phyloP scores from a whole-genome alignment of 1,140 invertebrate species.

The Procambarus virginalis region DNA sequence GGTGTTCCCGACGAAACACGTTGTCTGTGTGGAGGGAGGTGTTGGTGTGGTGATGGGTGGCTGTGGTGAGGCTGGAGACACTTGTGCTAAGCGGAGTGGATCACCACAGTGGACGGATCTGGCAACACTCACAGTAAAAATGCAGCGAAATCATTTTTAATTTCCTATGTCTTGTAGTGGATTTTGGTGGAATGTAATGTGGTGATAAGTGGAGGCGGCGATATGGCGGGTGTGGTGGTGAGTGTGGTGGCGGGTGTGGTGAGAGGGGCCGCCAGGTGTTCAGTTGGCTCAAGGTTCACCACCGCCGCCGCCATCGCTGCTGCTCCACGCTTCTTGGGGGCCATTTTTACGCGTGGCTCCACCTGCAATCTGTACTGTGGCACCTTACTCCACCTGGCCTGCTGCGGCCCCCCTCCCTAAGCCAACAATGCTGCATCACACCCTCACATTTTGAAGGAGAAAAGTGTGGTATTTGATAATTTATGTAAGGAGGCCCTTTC shows the following conservation, averaged over 20 bases:
- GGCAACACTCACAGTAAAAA: too few relatives aligned
- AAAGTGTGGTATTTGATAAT: slow-evolving; percentile 53
- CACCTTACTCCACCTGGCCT: too few relatives aligned
- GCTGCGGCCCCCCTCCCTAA: neutral
- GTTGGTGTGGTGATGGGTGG: too few relatives aligned
- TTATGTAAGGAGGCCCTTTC: slow-evolving; percentile 64
- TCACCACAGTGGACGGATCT: too few relatives aligned
- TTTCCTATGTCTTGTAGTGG: too few relatives aligned
- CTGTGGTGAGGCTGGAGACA: too few relatives aligned
- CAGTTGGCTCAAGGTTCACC: neutral
- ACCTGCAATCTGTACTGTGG: too few relatives aligned
- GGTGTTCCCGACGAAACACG: too few relatives aligned
- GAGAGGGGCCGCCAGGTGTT: neutral
- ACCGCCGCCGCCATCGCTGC: neutral
- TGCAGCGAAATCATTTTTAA: too few relatives aligned
- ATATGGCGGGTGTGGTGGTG: neutral
- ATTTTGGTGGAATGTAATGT: too few relatives aligned
- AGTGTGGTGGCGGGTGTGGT: slow-evolving; percentile 13
- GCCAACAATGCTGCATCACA: neutral
- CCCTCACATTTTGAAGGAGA: slow-evolving; percentile 13
- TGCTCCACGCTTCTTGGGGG: neutral
- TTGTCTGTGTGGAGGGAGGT: too few relatives aligned
- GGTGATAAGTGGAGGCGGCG: neutral
- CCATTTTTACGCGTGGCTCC: neutral
- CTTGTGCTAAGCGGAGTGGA: too few relatives aligned